phyloP scores from a whole-genome alignment of 2,113 vertebrate genomes.

The Leptocoma aspasia region DNA sequence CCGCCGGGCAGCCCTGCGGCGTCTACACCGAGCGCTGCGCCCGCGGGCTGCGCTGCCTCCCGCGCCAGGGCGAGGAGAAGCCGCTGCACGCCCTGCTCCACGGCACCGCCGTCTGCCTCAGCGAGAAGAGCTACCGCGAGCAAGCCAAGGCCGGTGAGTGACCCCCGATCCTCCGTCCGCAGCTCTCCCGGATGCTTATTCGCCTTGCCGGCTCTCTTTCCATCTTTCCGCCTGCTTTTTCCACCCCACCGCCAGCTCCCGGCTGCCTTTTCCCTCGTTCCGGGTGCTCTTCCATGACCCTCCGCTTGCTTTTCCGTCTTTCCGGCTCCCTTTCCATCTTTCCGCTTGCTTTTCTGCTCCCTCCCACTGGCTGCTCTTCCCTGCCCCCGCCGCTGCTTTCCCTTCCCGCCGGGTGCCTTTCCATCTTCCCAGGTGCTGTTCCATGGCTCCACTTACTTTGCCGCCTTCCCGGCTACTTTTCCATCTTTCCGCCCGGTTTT shows the following conservation, averaged over 20 bases:
- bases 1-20: constrained; percentile 92
- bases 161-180: neutral
- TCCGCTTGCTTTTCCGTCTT: neutral
- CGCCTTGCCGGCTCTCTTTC: neutral
- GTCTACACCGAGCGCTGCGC: constrained; percentile 96
- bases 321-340: neutral
- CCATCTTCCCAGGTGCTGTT: neutral
- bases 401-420: neutral
- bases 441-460: neutral
- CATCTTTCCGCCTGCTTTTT: neutral
- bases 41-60: constrained; percentile 91
- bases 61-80: constrained; percentile 93
- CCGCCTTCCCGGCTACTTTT: neutral
- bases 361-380: neutral
- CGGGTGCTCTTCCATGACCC: neutral
- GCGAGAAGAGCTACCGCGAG: constrained; percentile 93
- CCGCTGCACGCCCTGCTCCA: constrained; percentile 95
- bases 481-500: neutral
- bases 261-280: neutral
- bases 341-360: neutral
- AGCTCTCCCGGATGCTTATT: neutral
- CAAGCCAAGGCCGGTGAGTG: constrained; percentile 86
- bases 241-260: neutral
- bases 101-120: constrained; percentile 91
- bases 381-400: neutral